A percentile compares a stretch with the other conserved stretches of the same genome.
phyloP scores from a whole-genome alignment of 2,113 vertebrate genomes.

The Saguinus midas region DNA sequence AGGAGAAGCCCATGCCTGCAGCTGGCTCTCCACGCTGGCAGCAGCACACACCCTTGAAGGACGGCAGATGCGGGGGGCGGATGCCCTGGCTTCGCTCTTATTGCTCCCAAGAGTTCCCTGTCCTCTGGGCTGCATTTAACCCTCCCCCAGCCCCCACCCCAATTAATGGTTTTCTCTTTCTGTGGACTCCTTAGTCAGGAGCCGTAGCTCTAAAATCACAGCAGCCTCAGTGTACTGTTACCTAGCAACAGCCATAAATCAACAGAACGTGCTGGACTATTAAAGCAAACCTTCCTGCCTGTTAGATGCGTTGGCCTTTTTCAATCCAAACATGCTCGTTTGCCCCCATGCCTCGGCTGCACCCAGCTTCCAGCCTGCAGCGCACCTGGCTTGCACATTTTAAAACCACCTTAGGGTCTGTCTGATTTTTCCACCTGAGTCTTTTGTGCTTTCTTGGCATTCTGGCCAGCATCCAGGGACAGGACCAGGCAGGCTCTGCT shows the following conservation, averaged over 20 bases:
- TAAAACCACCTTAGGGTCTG: fast-evolving
- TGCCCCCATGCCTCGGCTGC: neutral
- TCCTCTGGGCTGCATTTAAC: neutral
- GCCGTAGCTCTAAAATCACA: constrained; percentile 29
- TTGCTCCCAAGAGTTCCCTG: neutral
- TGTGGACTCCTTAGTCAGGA: neutral
- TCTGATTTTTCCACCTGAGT: neutral
- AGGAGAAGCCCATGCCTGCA: neutral
- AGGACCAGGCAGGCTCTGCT: neutral
- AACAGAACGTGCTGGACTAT: constrained; percentile 58
- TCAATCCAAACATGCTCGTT: neutral
- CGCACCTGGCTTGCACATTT: neutral
- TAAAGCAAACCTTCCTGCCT: neutral
- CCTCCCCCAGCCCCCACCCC: neutral
- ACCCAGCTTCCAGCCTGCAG: neutral
- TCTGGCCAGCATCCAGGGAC: neutral
- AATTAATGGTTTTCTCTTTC: neutral
- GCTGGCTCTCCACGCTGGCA: fast-evolving
- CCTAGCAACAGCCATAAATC: constrained; percentile 74
- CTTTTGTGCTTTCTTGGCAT: neutral
- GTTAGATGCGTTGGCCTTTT: neutral
- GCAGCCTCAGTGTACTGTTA: constrained; percentile 44
- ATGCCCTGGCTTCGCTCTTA: neutral
- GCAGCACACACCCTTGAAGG: neutral
- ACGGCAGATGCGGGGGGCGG: fast-evolving